phyloP scores from a whole-genome alignment of 2,888 invertebrate genomes.

The Mayetiola destructor region DNA sequence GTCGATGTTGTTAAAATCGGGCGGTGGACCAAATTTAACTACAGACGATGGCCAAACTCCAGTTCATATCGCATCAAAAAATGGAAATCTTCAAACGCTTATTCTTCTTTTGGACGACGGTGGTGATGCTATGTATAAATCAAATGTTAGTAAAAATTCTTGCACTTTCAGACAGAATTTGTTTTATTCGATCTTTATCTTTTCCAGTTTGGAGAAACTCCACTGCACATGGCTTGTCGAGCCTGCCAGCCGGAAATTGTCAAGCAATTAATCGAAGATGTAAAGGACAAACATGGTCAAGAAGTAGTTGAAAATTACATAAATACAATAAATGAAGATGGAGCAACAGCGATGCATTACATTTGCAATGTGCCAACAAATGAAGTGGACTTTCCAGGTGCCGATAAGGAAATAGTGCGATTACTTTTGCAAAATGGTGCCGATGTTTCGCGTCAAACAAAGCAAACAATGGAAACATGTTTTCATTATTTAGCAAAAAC shows the following conservation, averaged over 20 bases:
- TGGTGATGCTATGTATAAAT: conserved; percentile 81
- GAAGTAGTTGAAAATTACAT: conserved; percentile 72
- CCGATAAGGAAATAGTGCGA: conserved; percentile 77
- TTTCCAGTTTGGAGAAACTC: conserved; percentile 77
- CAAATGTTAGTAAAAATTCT: conserved; percentile 50
- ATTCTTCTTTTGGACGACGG: conserved; percentile 80
- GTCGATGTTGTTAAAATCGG: conserved; percentile 92
- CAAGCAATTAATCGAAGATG: conserved; percentile 68
- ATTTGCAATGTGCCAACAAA: conserved; percentile 79
- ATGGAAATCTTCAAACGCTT: conserved; percentile 79
- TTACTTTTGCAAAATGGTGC: conserved; percentile 82
- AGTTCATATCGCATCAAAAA: conserved; percentile 86
- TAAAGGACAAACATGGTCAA: conserved; percentile 58
- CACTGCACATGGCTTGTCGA: conserved; percentile 85
- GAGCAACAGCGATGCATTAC: conserved; percentile 88
- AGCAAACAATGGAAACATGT: conserved; percentile 79
- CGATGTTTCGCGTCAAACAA: conserved; percentile 72
- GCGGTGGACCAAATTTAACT: conserved; percentile 88
- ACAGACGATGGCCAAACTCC: conserved; percentile 96
- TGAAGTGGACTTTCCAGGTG: conserved; percentile 55
- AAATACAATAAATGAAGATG: conserved; percentile 78
- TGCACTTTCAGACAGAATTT: neutral
- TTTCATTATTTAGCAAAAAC: conserved; percentile 90
- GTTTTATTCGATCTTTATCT: neutral
- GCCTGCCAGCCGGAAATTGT: conserved; percentile 76